Conservation (phyloP, 2,888 invertebrate genomes). For the Molanna angustata region DNA sequence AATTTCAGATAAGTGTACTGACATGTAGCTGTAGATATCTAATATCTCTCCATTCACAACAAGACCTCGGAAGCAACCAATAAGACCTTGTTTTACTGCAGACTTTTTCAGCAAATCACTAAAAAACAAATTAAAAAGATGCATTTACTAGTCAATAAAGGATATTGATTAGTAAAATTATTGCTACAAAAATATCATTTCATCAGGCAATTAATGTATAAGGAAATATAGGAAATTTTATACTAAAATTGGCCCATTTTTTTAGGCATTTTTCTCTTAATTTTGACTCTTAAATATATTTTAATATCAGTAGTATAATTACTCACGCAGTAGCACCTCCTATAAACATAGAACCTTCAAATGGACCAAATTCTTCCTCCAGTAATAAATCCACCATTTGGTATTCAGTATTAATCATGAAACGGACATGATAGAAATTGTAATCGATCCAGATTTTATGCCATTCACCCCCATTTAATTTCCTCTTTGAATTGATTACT, state of each 20-base stretch:
- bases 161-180: background rate
- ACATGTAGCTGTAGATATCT: slow-evolving; percentile 90
- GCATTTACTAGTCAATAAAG: no score
- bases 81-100: slow-evolving; percentile 82
- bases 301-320: no score
- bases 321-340: slow-evolving; percentile 90
- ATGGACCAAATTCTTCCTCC: slow-evolving; percentile 88
- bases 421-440: slow-evolving; percentile 88
- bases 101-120: slow-evolving; percentile 80
- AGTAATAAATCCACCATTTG: slow-evolving; percentile 82
- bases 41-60: slow-evolving; percentile 89
- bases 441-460: slow-evolving; percentile 96
- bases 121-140: no score
- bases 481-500: slow-evolving; percentile 77
- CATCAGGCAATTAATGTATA: background rate
- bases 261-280: no score
- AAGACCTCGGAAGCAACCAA: slow-evolving; percentile 90
- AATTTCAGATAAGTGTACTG: slow-evolving; percentile 86
- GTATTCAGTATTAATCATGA: slow-evolving; percentile 88
- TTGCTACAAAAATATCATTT: background rate
- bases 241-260: no score
- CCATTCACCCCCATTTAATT: slow-evolving; percentile 91
- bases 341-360: slow-evolving; percentile 91
- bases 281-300: background rate
- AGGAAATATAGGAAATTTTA: background rate